phyloP scores from a whole-genome alignment of 2,113 vertebrate species.

The Lates calcarifer region DNA sequence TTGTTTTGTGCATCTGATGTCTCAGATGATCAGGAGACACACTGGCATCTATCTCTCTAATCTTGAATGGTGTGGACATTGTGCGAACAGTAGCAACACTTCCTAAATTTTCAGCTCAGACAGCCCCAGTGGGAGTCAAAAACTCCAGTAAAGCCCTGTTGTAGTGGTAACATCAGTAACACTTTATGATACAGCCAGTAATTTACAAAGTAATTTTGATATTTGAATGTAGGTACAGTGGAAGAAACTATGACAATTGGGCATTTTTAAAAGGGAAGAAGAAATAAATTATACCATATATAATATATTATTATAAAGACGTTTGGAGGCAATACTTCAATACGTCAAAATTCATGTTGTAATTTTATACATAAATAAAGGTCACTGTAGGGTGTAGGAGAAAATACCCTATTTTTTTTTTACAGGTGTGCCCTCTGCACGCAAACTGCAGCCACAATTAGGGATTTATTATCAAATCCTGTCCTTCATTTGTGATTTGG shows the following conservation, averaged over 20 bases:
- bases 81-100: neutral
- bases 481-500: neutral
- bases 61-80: conserved; percentile 21
- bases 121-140: neutral
- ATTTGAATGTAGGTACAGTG: too few relatives aligned
- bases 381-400: too few relatives aligned
- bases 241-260: neutral
- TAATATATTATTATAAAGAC: too few relatives aligned
- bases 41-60: conserved; percentile 24
- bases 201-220: too few relatives aligned
- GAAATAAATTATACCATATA: neutral
- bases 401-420: too few relatives aligned
- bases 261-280: neutral
- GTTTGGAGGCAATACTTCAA: too few relatives aligned
- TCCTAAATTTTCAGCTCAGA: neutral
- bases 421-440: too few relatives aligned
- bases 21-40: conserved; percentile 27
- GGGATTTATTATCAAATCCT: neutral
- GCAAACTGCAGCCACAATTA: too few relatives aligned
- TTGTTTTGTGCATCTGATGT: conserved; percentile 58
- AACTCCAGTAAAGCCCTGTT: neutral
- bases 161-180: neutral
- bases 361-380: too few relatives aligned
- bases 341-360: too few relatives aligned
- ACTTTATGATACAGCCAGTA: neutral